Base-by-base conservation (phyloP, 2,113 vertebrate species). In the Malurus elegans region DNA sequence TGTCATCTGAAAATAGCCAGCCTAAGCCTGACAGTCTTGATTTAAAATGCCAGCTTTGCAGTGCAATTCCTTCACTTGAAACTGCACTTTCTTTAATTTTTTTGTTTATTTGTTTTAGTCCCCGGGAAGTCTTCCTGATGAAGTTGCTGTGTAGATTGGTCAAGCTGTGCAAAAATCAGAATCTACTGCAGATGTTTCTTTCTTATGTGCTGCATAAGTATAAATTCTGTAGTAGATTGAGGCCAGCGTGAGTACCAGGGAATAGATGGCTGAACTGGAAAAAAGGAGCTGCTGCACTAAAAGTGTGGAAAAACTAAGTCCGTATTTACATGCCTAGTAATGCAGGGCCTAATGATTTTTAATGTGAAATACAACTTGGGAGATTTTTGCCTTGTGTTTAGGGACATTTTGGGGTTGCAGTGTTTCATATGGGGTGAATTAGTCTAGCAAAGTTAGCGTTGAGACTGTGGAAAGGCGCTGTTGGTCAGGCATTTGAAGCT, bases 1-100 rank as follows among this genome's bases (percentile, higher is more conserved):
- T 36, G 0, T 70, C 1, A 0, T n/a, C 21, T 82, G 61, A n/a
- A 56, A 53, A 56, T 7, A 61, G 19, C 31, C 57, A 85, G 25
- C 45, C 32, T 36, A n/a, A 75, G 40, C 25, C 8, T 16, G 9
- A 17, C 24, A 70, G 32, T 21, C 31, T 75, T 4, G 1, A 17
- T 57, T 79, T 71, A 26, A 93, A 88, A 44, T 38, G 15, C 10
- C 44, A 38, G 12, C 20, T 84, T 87, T 3, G 4, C 61, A 45
- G 8, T 53, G 50, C 3, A 1, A 29, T 88, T 75, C 53, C 21
- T 88, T 69, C 32, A 4, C 40, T 72, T 2, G 1, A 82, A 90
- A 65, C 29, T 9, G 20, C 2, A 3, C 28, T 60, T 75, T 25
- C 23, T 86, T 61, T 18, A 24, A 15, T 10, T 50, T 70, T 34